A percentile compares a stretch with the other conserved stretches of the same genome.
Conservation (phyloP, 2,888 invertebrate genomes). For the Philereme transversata region DNA sequence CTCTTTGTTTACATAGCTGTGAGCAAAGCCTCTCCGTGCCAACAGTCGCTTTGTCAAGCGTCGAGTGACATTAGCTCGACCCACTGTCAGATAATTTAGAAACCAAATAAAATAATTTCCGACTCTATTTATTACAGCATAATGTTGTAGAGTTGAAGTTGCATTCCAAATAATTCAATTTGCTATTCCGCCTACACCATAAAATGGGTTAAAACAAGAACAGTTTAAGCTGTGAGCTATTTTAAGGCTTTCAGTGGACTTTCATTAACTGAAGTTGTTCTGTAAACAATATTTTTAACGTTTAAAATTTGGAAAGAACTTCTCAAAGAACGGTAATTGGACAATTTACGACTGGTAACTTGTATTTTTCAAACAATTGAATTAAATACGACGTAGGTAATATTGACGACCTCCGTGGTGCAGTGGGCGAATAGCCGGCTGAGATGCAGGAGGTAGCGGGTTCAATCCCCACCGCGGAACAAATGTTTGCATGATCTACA, state of each 20-base stretch:
- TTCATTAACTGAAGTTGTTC: not conserved
- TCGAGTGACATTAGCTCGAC: constrained; percentile 77
- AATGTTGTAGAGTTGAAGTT: constrained; percentile 42
- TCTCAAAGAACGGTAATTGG: too few species aligned
- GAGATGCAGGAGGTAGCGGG: too few species aligned
- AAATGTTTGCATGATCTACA: too few species aligned
- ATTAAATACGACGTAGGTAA: too few species aligned
- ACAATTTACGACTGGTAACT: not conserved
- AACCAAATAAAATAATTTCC: constrained; percentile 71
- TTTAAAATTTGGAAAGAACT: too few species aligned
- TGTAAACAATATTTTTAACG: not conserved
- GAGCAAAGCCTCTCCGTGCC: constrained; percentile 79
- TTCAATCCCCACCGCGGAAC: too few species aligned
- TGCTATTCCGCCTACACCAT: constrained; percentile 12
- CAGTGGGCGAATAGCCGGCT: too few species aligned
- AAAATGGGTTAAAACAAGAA: constrained; percentile 7
- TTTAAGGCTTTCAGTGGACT: not conserved
- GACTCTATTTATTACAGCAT: constrained; percentile 54
- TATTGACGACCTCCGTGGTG: too few species aligned
- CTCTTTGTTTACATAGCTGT: constrained; percentile 73
- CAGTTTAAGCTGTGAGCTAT: not conserved
- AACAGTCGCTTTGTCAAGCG: constrained; percentile 81
- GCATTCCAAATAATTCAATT: constrained; percentile 22
- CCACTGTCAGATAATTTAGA: constrained; percentile 75
- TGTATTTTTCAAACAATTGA: constrained; percentile 1